These are phyloP conservation scores for Orthosia cruda DNA, from an alignment of 2,888 invertebrate species.

Conservation along the genomic window DNA sequence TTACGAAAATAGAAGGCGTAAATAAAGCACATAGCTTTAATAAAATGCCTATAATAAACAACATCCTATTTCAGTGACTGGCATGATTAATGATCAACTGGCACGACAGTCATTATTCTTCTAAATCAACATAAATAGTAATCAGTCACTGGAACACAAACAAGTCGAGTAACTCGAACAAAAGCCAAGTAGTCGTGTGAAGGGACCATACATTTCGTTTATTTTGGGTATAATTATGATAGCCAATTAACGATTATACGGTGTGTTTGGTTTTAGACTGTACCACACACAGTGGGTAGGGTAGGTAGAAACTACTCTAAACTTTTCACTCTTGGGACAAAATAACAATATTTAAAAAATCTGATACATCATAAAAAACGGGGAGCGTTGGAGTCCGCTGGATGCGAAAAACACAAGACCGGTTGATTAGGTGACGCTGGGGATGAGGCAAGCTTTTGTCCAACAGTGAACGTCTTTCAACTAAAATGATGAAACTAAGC, in stretches of 20 bases:
- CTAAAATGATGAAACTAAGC: too few species aligned
- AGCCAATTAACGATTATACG: conserved; percentile 35
- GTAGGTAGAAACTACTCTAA: too few species aligned
- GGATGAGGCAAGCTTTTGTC: too few species aligned
- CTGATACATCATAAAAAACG: too few species aligned
- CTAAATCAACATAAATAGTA: conserved; percentile 22
- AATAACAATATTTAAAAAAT: too few species aligned
- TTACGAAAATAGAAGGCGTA: conserved; percentile 9
- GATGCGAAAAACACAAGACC: too few species aligned
- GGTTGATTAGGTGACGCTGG: too few species aligned
- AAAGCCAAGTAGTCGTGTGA: conserved; percentile 25
- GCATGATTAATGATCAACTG: conserved; percentile 24
- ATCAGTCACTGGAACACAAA: conserved; percentile 25
- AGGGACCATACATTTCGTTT: conserved; percentile 28
- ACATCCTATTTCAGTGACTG: conserved; percentile 9
- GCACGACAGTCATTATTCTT: conserved; percentile 45
- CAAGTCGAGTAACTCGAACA: conserved; percentile 37
- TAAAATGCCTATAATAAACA: conserved; percentile 17
- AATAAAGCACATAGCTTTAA: not conserved
- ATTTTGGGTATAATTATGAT: conserved; percentile 17
- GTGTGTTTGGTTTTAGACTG: not conserved
- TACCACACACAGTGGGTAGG: too few species aligned
- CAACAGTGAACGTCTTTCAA: too few species aligned
- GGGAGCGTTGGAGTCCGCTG: too few species aligned
- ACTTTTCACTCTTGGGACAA: too few species aligned